Percentiles rank a stretch among this genome's conserved stretches.
Evolutionary conservation across 2,797 vertebrate genomes (phyloP).

Genomic region (Zalophus californianus): DNA sequence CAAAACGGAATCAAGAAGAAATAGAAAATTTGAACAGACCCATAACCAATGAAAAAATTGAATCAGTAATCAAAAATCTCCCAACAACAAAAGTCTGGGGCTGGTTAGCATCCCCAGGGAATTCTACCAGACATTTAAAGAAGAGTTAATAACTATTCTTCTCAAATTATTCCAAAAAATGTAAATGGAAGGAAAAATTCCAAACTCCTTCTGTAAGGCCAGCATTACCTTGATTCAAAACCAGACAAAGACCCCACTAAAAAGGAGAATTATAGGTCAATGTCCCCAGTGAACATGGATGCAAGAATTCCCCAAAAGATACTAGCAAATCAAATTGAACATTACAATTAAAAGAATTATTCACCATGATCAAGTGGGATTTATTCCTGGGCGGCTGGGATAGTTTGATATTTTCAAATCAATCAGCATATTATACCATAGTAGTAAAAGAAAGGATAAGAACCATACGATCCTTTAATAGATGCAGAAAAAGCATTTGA

Average conservation of each 20-base stretch:
- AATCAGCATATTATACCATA: neutral
- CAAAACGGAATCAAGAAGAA: neutral
- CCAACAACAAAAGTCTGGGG: neutral
- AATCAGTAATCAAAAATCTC: neutral
- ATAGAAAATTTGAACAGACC: neutral
- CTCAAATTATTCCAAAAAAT: neutral
- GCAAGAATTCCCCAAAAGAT: neutral
- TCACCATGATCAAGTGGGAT: neutral
- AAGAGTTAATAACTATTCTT: neutral
- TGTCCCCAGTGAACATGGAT: neutral
- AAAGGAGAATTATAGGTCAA: neutral
- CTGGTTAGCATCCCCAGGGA: neutral
- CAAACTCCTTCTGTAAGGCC: neutral
- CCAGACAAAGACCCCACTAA: neutral
- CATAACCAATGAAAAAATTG: neutral
- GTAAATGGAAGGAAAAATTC: neutral
- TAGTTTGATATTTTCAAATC: neutral
- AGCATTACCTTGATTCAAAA: neutral
- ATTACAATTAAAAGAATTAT: neutral
- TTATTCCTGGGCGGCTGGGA: neutral
- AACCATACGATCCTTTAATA: neutral
- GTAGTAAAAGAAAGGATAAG: neutral
- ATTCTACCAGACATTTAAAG: neutral
- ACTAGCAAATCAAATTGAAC: neutral
- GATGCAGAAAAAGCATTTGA: neutral